Conservation (phyloP, 2,113 vertebrate genomes). For the Centrocercus urophasianus region DNA sequence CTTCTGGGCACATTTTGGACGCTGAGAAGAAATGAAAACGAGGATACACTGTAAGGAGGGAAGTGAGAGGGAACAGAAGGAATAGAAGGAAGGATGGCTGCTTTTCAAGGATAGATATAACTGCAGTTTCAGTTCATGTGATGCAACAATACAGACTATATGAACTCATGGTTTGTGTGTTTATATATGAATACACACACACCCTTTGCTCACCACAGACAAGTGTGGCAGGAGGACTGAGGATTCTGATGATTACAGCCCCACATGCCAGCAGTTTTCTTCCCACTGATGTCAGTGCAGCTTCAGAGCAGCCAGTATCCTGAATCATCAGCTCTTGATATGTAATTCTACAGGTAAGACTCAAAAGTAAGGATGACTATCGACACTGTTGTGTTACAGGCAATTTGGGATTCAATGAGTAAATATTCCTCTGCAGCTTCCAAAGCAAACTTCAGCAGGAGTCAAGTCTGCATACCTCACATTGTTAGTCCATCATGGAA, state of each 20-base stretch:
- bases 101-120: background rate
- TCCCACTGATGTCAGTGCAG: fast-evolving
- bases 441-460: background rate
- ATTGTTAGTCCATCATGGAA: background rate
- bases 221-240: background rate
- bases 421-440: background rate
- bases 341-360: background rate
- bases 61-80: background rate
- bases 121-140: background rate
- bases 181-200: background rate
- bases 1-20: background rate
- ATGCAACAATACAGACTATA: fast-evolving
- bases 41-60: background rate
- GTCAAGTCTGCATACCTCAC: background rate
- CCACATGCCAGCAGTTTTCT: too few species aligned
- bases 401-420: background rate
- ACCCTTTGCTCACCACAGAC: background rate
- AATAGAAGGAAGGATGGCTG: background rate
- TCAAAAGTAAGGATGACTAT: background rate
- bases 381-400: background rate
- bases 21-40: background rate
- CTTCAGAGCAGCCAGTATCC: background rate
- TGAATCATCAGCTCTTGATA: background rate
- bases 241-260: background rate
- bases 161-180: background rate